Percentiles rank a stretch among this genome's conserved stretches.
phyloP scores from a whole-genome alignment of 1,140 invertebrate genomes.

The Pseudomyrmex dendroicus region DNA sequence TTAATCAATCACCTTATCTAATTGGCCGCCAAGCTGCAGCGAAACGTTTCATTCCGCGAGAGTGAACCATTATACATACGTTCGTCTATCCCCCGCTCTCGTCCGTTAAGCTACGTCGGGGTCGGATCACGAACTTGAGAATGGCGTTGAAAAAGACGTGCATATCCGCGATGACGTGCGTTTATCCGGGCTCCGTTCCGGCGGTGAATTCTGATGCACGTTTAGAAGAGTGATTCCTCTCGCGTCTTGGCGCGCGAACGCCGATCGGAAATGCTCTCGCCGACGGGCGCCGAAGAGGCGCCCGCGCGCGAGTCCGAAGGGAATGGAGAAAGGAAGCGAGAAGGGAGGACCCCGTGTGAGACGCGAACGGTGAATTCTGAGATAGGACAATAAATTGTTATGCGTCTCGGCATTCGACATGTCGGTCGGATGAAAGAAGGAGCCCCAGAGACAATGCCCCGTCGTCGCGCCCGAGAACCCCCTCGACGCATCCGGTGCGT shows the following conservation, averaged over 20 bases:
- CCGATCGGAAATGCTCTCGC: conserved; percentile 65
- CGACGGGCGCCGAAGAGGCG: conserved; percentile 59
- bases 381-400: conserved; percentile 78
- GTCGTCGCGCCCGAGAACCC: conserved; percentile 73
- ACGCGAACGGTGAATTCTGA: conserved; percentile 72
- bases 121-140: conserved; percentile 1
- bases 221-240: background rate
- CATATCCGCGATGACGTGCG: background rate
- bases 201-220: too few species aligned
- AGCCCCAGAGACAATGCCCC: conserved; percentile 78
- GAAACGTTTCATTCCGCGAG: conserved; percentile 59
- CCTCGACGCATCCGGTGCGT: conserved; percentile 80
- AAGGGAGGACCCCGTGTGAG: conserved; percentile 30
- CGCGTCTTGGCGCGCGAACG: conserved; percentile 26
- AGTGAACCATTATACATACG: conserved; percentile 46
- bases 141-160: conserved; percentile 4
- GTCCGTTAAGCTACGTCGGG: background rate
- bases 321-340: conserved; percentile 62
- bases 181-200: conserved; percentile 31
- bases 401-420: conserved; percentile 80
- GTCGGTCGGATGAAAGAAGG: conserved; percentile 82
- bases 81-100: background rate
- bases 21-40: conserved; percentile 58
- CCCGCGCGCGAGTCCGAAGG: conserved; percentile 42
- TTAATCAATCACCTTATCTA: conserved; percentile 72